Percentiles rank a stretch among this genome's conserved stretches.
These are phyloP conservation scores for Capitulum mitella DNA, from an alignment of 2,888 invertebrate genomes.

Conservation along the genomic window DNA sequence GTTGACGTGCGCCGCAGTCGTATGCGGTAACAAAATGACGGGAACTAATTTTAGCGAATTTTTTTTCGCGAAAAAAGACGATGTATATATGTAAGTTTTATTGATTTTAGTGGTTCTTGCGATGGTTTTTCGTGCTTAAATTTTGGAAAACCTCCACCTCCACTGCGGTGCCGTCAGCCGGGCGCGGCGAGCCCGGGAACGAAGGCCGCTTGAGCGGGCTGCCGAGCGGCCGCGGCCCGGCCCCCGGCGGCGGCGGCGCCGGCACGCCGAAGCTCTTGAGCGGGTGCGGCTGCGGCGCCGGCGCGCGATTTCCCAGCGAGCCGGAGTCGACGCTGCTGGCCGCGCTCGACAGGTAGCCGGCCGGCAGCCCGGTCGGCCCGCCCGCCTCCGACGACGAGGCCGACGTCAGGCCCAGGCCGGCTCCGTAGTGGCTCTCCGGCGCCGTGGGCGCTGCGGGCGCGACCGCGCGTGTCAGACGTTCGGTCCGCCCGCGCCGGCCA, in stretches of 20 bases:
- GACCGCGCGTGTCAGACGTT: too few relatives aligned
- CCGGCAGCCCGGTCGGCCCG: neutral
- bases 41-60: too few relatives aligned
- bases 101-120: too few relatives aligned
- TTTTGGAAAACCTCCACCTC: too few relatives aligned
- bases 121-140: too few relatives aligned
- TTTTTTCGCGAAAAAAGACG: too few relatives aligned
- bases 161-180: neutral
- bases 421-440: slow-evolving; percentile 23
- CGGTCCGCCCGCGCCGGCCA: too few relatives aligned
- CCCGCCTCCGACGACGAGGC: slow-evolving; percentile 20
- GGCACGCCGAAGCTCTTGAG: slow-evolving; percentile 76
- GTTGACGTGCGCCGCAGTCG: too few relatives aligned
- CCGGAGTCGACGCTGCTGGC: slow-evolving; percentile 9
- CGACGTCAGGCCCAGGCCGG: neutral
- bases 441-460: neutral
- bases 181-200: slow-evolving; percentile 8
- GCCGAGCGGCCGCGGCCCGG: slow-evolving; percentile 45
- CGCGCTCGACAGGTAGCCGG: neutral
- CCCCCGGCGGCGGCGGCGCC: slow-evolving; percentile 60
- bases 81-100: too few relatives aligned
- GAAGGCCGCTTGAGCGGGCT: slow-evolving; percentile 42
- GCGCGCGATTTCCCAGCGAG: neutral
- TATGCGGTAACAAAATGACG: too few relatives aligned
- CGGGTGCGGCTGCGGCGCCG: slow-evolving; percentile 50